phyloP scores from a whole-genome alignment of 2,797 vertebrate genomes.

The Megaceryle alcyon region DNA sequence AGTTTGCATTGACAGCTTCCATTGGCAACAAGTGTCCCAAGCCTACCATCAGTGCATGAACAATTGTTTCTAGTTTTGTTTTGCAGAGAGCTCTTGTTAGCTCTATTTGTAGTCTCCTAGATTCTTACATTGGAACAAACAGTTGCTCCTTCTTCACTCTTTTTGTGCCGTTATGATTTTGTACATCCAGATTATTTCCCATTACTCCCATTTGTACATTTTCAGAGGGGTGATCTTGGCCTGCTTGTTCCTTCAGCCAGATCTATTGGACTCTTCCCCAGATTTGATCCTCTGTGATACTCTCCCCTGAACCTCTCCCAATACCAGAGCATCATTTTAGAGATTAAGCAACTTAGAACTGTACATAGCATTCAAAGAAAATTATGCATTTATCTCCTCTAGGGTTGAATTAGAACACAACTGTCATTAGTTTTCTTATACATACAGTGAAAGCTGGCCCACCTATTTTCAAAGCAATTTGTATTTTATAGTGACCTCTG shows the following conservation, averaged over 20 bases:
- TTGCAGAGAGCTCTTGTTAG: not conserved
- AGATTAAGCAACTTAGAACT: not conserved
- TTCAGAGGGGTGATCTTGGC: not conserved
- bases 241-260: not conserved
- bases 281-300: not conserved
- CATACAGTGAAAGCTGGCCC: not conserved
- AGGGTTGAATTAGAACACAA: not conserved
- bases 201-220: not conserved
- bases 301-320: not conserved
- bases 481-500: not conserved
- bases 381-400: not conserved
- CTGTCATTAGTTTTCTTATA: not conserved
- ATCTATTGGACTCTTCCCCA: not conserved
- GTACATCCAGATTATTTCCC: not conserved
- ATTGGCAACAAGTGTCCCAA: not conserved
- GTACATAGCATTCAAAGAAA: not conserved
- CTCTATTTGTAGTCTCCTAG: not conserved
- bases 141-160: not conserved
- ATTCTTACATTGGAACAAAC: not conserved
- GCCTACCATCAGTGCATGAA: not conserved
- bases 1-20: not conserved
- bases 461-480: not conserved
- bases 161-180: not conserved
- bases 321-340: not conserved
- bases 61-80: not conserved